Evolutionary conservation across 2,113 vertebrate species (phyloP).

Genomic region (Seriola rivoliana): DNA sequence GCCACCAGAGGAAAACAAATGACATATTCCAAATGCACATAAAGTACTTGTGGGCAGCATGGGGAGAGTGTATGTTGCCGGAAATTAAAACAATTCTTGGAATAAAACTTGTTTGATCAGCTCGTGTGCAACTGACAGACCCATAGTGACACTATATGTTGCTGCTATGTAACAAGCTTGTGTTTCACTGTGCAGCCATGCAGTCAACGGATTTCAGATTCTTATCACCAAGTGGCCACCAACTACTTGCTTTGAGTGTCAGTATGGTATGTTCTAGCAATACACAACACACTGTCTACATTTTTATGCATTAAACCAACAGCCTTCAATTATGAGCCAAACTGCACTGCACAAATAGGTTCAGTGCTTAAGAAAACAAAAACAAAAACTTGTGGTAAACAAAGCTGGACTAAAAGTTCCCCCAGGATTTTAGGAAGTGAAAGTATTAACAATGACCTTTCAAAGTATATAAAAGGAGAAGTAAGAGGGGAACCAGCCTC

Average conservation of each 20-base stretch:
- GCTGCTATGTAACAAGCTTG: not conserved
- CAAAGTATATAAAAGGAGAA: conserved; percentile 18
- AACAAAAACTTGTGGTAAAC: not conserved
- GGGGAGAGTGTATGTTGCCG: not conserved
- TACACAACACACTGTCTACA: not conserved
- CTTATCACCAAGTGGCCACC: not conserved
- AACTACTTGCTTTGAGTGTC: conserved; percentile 7
- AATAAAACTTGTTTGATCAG: not conserved
- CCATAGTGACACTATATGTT: not conserved
- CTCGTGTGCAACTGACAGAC: not conserved
- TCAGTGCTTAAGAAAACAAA: not conserved
- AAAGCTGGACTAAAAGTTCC: not conserved
- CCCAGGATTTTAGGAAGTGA: conserved; percentile 7
- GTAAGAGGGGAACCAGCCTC: not conserved
- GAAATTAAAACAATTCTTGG: not conserved
- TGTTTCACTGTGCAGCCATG: conserved; percentile 30
- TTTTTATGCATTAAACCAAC: not conserved
- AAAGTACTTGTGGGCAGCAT: not conserved
- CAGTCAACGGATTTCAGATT: conserved; percentile 49
- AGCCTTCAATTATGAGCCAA: conserved; percentile 16
- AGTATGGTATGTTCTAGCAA: conserved; percentile 3
- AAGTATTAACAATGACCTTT: not conserved
- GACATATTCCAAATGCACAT: not conserved
- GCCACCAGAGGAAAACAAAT: conserved; percentile 1
- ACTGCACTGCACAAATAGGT: not conserved